A percentile compares a stretch with the other conserved stretches of the same genome.
phyloP scores from a whole-genome alignment of 2,888 invertebrate genomes.

The Odontocolon sp. region DNA sequence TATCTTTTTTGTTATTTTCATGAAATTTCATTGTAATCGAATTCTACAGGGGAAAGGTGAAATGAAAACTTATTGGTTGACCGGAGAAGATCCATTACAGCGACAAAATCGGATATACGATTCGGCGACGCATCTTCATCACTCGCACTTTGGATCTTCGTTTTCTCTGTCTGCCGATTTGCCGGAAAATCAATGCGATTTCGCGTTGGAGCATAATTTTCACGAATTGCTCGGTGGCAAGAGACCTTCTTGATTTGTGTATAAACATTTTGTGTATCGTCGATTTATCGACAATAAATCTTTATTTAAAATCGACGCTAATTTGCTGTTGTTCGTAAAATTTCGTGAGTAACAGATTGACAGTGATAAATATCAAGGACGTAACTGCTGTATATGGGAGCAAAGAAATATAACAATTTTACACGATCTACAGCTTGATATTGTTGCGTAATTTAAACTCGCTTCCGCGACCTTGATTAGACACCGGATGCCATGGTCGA shows the following conservation, averaged over 20 bases:
- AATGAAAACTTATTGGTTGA: slow-evolving; percentile 88
- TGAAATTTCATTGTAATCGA: slow-evolving; percentile 3
- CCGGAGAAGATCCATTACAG: slow-evolving; percentile 84
- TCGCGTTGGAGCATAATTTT: slow-evolving; percentile 80
- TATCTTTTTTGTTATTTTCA: not conserved
- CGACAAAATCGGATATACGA: slow-evolving; percentile 79
- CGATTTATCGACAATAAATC: slow-evolving; percentile 31
- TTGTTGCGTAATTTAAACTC: slow-evolving; percentile 33
- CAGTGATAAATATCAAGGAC: slow-evolving; percentile 23
- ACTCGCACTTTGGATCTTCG: slow-evolving; percentile 60
- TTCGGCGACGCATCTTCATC: slow-evolving; percentile 80
- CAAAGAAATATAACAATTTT: slow-evolving; percentile 18
- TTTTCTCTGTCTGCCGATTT: slow-evolving; percentile 63
- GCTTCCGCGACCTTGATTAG: slow-evolving; percentile 39
- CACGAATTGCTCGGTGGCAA: slow-evolving; percentile 69
- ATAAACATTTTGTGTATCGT: not conserved
- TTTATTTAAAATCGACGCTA: not conserved
- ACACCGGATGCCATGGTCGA: slow-evolving; percentile 40
- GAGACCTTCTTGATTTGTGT: slow-evolving; percentile 46
- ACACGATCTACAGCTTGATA: slow-evolving; percentile 15
- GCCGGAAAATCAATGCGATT: slow-evolving; percentile 81
- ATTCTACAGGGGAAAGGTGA: slow-evolving; percentile 87
- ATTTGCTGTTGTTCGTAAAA: not conserved
- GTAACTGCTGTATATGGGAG: not conserved
- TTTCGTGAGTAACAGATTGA: not conserved